phyloP scores from a whole-genome alignment of 2,113 vertebrate species.

The Garra rufa region DNA sequence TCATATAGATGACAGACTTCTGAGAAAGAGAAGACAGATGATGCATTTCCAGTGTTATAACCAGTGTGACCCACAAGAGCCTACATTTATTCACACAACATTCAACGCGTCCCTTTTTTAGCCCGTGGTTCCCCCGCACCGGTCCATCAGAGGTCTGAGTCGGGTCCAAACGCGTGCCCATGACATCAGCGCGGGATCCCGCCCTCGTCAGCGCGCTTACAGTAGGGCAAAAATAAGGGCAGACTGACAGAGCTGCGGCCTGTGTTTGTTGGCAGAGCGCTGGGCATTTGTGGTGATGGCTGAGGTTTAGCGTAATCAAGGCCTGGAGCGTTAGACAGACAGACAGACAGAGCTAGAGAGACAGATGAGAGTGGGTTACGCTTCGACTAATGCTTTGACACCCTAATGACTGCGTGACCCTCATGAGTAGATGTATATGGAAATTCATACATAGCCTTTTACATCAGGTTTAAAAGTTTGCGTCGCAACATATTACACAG shows the following conservation, averaged over 20 bases:
- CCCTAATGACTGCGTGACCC: neutral
- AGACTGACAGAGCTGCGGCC: constrained; percentile 65
- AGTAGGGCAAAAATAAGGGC: constrained; percentile 56
- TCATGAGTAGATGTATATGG: neutral
- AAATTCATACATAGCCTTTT: neutral
- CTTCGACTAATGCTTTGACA: neutral
- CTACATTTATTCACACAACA: neutral
- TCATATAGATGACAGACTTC: neutral
- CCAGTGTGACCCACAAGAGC: neutral
- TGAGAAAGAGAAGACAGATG: neutral
- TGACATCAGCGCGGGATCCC: constrained; percentile 76
- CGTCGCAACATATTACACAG: neutral
- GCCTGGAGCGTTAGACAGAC: constrained; percentile 49
- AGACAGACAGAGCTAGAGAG: constrained; percentile 10
- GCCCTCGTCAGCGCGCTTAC: constrained; percentile 57
- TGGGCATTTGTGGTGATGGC: constrained; percentile 70
- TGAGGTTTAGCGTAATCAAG: constrained; percentile 68
- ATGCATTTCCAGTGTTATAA: neutral
- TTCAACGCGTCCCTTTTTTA: neutral
- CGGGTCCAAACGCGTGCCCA: constrained; percentile 52
- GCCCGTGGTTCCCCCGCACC: constrained; percentile 43
- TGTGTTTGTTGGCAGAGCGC: constrained; percentile 73
- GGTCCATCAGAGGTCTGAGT: constrained; percentile 52
- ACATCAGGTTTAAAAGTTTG: neutral
- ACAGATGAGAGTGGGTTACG: neutral